These are phyloP conservation scores for Poeciliopsis infans DNA, from an alignment of 2,797 vertebrate genomes.

Conservation along the genomic window DNA sequence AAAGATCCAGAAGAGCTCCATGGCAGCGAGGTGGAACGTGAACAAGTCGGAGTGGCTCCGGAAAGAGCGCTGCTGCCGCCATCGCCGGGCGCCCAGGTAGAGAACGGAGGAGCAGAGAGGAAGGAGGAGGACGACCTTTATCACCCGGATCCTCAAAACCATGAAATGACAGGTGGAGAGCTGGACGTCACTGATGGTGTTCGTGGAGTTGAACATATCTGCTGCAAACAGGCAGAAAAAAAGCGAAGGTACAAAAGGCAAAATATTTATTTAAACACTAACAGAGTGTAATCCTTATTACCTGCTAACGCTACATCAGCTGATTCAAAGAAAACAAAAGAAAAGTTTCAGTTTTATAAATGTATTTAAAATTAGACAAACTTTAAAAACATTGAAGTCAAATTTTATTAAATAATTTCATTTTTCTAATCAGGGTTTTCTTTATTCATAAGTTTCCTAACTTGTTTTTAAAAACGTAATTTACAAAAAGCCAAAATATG, in stretches of 20 bases:
- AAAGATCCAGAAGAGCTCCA: constrained; percentile 8
- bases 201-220: background rate
- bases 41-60: background rate
- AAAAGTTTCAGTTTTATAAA: background rate
- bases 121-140: background rate
- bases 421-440: background rate
- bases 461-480: background rate
- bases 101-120: background rate
- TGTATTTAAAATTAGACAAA: background rate
- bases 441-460: background rate
- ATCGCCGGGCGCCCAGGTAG: background rate
- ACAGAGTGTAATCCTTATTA: background rate
- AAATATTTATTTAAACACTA: background rate
- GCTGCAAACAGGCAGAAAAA: background rate
- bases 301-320: background rate
- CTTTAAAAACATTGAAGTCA: background rate
- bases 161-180: background rate
- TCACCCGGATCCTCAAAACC: too few species aligned
- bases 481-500: background rate
- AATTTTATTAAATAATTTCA: background rate
- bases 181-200: background rate
- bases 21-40: constrained; percentile 1
- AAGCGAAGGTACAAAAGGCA: background rate
- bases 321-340: background rate
- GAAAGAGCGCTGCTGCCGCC: background rate